Evolutionary conservation across 1,140 invertebrate species (phyloP).

Genomic region (Leptinotarsa undecemlineata): DNA sequence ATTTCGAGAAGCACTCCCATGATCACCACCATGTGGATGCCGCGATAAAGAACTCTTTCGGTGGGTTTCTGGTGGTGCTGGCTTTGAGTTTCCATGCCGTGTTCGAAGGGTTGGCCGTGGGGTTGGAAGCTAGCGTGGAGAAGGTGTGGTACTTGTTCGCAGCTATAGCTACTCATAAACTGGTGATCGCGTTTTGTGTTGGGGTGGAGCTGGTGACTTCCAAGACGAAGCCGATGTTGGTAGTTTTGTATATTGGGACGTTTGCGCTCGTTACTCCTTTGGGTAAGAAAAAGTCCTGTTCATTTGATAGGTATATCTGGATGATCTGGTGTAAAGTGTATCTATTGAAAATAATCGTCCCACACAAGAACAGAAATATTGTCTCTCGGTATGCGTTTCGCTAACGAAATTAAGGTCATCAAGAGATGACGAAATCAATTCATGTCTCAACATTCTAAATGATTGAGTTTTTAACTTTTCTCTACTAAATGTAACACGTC

Average conservation of each 20-base stretch:
- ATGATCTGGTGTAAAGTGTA: too few species aligned
- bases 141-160: conserved; percentile 74
- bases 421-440: too few species aligned
- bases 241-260: conserved; percentile 72
- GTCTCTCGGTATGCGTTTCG: too few species aligned
- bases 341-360: too few species aligned
- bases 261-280: conserved; percentile 81
- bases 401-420: too few species aligned
- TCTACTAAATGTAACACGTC: too few species aligned
- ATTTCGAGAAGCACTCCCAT: conserved; percentile 36
- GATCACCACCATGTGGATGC: conserved; percentile 43
- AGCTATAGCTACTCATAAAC: conserved; percentile 86
- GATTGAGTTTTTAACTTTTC: too few species aligned
- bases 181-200: conserved; percentile 86
- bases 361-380: too few species aligned
- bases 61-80: conserved; percentile 69
- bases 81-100: conserved; percentile 81
- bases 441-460: too few species aligned
- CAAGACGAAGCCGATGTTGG: conserved; percentile 64
- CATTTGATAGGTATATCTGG: neutral
- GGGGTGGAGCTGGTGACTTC: conserved; percentile 76
- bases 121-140: conserved; percentile 66
- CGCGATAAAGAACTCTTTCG: conserved; percentile 56
- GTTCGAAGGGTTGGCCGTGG: conserved; percentile 82
- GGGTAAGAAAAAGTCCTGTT: conserved; percentile 53